Evolutionary conservation across 1,140 invertebrate species (phyloP), one percentile per base, ranked within the genome.

Genomic region (Lineus longissimus): DNA sequence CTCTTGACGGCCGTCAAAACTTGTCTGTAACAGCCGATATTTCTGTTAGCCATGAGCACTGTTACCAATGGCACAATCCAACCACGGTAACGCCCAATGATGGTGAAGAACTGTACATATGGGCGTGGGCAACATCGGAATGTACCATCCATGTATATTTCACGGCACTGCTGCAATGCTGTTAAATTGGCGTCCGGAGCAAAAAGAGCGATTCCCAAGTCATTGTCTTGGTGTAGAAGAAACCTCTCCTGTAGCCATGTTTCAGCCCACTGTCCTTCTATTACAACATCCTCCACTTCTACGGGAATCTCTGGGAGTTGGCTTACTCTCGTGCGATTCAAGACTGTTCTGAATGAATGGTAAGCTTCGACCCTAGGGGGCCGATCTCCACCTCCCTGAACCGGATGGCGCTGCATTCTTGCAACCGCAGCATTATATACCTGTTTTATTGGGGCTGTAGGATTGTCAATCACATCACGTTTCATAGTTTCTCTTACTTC

Each of bases 11-110:
- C 43, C 19, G 59, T 54, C 13, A 67, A 29, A 45, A 64, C 15
- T 27, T 67, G 66, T 22, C 59, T 59, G 30, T 67, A 64, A 47
- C 59, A 57, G 11, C 65, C 65, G 11, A 64, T 57, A 9, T 31
- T 47, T 36, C 56, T 47, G 13, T 56, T 45, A 27, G 29, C 55
- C 25, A 57, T 30, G 11, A 61, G 43, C 27, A 27, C 58, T 29
- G 13, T 55, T 22, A 29, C 51, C 30, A 64, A 47, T 15, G 25
- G 30, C 9, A 29, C 4, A 11, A 31, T 19, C 30, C 30, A 19
- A 6, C 55, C 55, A 25, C n/a, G 47, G n/a, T 51, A 51, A 51
- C n/a, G 4, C 19, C 47, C 47, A 51, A 51, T 6, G n/a, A 51
- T 27, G 4, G 47, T 51, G 25, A 51, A 51, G 25, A 51, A 19